phyloP scores from a whole-genome alignment of 2,888 invertebrate species.

The Petrolisthes manimaculis region DNA sequence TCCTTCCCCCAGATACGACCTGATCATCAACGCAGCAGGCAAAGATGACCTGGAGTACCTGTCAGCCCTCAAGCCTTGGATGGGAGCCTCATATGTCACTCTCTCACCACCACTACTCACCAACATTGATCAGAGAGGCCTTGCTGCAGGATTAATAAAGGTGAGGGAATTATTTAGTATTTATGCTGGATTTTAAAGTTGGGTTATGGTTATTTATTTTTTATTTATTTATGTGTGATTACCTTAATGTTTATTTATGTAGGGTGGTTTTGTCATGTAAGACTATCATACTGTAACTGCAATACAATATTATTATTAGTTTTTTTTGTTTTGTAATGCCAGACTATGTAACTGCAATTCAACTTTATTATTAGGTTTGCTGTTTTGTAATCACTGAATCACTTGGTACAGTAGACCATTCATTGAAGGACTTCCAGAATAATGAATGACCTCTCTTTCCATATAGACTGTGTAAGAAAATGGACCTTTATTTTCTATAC shows the following conservation, averaged over 20 bases:
- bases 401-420: no score
- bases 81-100: constrained; percentile 81
- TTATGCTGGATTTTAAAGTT: constrained; percentile 74
- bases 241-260: neutral
- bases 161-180: neutral
- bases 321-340: neutral
- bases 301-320: neutral
- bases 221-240: neutral
- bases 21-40: constrained; percentile 87
- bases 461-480: no score
- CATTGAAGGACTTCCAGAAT: no score
- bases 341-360: neutral
- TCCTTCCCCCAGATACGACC: constrained; percentile 77
- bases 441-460: no score
- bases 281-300: neutral
- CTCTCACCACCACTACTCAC: constrained; percentile 84
- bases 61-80: constrained; percentile 73
- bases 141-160: constrained; percentile 76
- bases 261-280: neutral
- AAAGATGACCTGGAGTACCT: constrained; percentile 69
- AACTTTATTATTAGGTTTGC: no score
- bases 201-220: constrained; percentile 42
- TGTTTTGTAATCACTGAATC: no score
- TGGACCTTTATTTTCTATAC: neutral
- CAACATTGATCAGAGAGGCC: constrained; percentile 83